phyloP scores from a whole-genome alignment of 2,888 invertebrate genomes.

The Himalopsyche tibetana region DNA sequence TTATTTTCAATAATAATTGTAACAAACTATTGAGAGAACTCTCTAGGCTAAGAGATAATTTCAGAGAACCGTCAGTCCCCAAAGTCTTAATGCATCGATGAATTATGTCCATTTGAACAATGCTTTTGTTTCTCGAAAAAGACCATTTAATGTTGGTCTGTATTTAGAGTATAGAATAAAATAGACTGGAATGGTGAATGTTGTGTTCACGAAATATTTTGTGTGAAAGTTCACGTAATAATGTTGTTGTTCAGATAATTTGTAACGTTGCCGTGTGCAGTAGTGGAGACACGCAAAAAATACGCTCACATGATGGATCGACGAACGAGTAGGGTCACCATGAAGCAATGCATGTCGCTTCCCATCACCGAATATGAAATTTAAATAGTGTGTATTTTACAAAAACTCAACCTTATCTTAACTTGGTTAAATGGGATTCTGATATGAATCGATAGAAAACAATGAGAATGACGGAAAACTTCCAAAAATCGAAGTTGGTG shows the following conservation, averaged over 20 bases:
- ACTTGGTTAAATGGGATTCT: background rate
- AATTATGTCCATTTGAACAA: too few species aligned
- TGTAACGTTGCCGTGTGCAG: constrained; percentile 10
- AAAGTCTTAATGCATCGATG: too few species aligned
- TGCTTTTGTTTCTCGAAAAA: too few species aligned
- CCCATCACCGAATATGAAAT: too few species aligned
- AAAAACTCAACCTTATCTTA: too few species aligned
- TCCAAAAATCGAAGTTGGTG: too few species aligned
- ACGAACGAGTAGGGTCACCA: background rate
- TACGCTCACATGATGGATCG: constrained; percentile 1
- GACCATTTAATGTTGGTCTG: too few species aligned
- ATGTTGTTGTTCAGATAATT: constrained; percentile 2
- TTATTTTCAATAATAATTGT: too few species aligned
- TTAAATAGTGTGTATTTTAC: background rate
- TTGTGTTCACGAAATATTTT: background rate
- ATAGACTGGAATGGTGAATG: background rate
- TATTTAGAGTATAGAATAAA: background rate
- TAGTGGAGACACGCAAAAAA: constrained; percentile 7
- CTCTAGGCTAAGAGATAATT: too few species aligned
- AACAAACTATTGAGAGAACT: too few species aligned
- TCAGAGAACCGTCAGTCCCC: too few species aligned
- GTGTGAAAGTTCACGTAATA: constrained; percentile 10
- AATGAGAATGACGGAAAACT: background rate
- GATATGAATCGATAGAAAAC: background rate
- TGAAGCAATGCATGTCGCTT: background rate